Conservation (phyloP, 1,140 invertebrate genomes). For the Scaptomyza hsui region DNA sequence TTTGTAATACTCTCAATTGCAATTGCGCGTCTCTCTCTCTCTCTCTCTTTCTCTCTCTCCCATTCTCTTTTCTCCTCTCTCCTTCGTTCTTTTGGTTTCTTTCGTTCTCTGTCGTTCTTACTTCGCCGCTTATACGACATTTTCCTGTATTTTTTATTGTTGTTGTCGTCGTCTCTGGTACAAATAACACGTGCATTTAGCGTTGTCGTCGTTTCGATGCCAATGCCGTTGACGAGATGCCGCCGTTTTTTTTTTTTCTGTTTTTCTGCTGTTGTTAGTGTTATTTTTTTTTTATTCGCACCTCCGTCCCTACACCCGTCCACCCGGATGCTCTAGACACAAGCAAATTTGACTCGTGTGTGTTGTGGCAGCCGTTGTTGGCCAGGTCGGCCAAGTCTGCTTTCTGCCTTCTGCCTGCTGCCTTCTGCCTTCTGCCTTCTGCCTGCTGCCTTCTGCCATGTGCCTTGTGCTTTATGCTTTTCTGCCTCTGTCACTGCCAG, state of each 20-base stretch:
- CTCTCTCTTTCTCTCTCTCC: not conserved
- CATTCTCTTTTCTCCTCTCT: not conserved
- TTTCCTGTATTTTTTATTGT: constrained; percentile 48
- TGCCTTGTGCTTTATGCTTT: constrained; percentile 11
- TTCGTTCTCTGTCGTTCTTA: not conserved
- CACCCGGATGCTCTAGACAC: constrained; percentile 7
- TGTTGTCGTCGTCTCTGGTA: constrained; percentile 45
- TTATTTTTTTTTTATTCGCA: constrained; percentile 31
- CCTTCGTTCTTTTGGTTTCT: not conserved
- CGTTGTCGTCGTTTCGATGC: constrained; percentile 43
- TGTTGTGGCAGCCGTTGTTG: constrained; percentile 22
- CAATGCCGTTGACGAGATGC: constrained; percentile 17
- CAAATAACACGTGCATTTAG: constrained; percentile 77
- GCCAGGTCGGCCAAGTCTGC: constrained; percentile 17
- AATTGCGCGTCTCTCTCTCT: constrained; percentile 13
- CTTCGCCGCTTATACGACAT: constrained; percentile 6
- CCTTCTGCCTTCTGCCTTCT: constrained; percentile 7
- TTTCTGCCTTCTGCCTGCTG: constrained; percentile 12
- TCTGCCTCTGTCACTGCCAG: constrained; percentile 32
- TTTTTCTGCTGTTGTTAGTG: constrained; percentile 13
- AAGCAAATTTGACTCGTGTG: constrained; percentile 13
- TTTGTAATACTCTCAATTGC: constrained; percentile 9
- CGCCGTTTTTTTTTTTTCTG: constrained; percentile 5
- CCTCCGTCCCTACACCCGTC: not conserved
- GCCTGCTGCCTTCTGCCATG: not conserved